Evolutionary conservation across 2,888 invertebrate genomes (phyloP).

Genomic region (Andrena chrysosceles): DNA sequence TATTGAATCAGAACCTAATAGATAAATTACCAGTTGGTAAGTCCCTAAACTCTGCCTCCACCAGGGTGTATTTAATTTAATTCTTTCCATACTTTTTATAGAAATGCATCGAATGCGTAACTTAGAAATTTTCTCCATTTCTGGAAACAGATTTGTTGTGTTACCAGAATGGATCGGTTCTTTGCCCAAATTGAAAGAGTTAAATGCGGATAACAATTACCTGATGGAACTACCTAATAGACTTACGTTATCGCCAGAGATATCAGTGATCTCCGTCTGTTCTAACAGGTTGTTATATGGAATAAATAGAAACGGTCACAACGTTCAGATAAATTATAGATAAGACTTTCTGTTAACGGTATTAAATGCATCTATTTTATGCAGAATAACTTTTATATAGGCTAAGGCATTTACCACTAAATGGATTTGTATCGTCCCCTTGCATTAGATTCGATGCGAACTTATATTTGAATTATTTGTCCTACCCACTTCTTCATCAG

Average conservation of each 20-base stretch:
- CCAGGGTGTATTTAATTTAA: not conserved
- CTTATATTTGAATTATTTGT: slow-evolving; percentile 78
- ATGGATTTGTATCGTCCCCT: slow-evolving; percentile 79
- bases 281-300: slow-evolving; percentile 77
- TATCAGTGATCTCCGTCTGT: slow-evolving; percentile 77
- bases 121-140: slow-evolving; percentile 76
- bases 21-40: slow-evolving; percentile 76
- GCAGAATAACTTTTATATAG: slow-evolving; percentile 60
- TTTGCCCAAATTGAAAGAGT: slow-evolving; percentile 75
- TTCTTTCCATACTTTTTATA: slow-evolving; percentile 47
- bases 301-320: slow-evolving; percentile 14
- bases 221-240: slow-evolving; percentile 80
- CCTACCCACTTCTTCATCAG: slow-evolving; percentile 78
- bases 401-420: slow-evolving; percentile 79
- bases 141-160: slow-evolving; percentile 76
- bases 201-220: slow-evolving; percentile 77
- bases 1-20: slow-evolving; percentile 76
- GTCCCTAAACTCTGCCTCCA: slow-evolving; percentile 33
- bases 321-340: not conserved
- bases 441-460: slow-evolving; percentile 78
- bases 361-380: slow-evolving; percentile 33
- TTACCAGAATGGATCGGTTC: slow-evolving; percentile 81
- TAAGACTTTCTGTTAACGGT: slow-evolving; percentile 30
- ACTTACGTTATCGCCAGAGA: slow-evolving; percentile 74
- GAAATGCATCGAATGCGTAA: slow-evolving; percentile 75